These are phyloP conservation scores for Columba janthina DNA, from an alignment of 2,113 vertebrate species.

Conservation along the genomic window DNA sequence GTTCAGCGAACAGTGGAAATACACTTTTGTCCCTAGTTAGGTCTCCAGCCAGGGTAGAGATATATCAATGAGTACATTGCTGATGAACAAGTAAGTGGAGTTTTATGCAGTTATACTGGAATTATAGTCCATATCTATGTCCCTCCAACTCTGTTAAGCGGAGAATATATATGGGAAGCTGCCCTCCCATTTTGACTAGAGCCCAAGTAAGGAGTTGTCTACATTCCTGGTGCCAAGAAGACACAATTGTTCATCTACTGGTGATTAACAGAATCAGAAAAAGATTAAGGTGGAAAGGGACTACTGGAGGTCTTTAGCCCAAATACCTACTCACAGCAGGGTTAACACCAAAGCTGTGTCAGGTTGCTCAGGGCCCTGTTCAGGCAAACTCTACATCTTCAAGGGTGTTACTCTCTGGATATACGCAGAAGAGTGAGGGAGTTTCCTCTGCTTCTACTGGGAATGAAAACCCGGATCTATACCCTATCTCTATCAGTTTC, in stretches of 20 bases:
- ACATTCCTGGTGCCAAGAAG: not conserved
- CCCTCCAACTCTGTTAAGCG: not conserved
- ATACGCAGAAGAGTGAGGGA: not conserved
- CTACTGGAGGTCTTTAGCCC: not conserved
- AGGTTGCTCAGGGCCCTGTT: not conserved
- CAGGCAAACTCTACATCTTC: not conserved
- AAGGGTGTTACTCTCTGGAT: not conserved
- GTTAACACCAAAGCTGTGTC: too few relatives aligned
- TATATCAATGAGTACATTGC: not conserved
- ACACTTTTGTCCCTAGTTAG: accelerated
- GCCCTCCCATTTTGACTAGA: not conserved
- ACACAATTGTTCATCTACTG: not conserved
- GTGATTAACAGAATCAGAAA: not conserved
- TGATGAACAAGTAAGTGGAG: not conserved
- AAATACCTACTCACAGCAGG: not conserved
- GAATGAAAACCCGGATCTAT: not conserved
- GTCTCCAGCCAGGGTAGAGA: not conserved
- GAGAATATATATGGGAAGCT: not conserved
- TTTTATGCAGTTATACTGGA: not conserved
- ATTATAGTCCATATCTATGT: not conserved
- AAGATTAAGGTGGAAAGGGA: not conserved
- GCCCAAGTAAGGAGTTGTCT: not conserved
- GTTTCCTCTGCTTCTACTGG: not conserved
- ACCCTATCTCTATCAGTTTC: not conserved
- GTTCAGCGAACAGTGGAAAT: not conserved